Percentiles rank a stretch among this genome's conserved stretches.
These are phyloP conservation scores for Thereva nobilitata DNA, from an alignment of 2,888 invertebrate species.

Conservation along the genomic window DNA sequence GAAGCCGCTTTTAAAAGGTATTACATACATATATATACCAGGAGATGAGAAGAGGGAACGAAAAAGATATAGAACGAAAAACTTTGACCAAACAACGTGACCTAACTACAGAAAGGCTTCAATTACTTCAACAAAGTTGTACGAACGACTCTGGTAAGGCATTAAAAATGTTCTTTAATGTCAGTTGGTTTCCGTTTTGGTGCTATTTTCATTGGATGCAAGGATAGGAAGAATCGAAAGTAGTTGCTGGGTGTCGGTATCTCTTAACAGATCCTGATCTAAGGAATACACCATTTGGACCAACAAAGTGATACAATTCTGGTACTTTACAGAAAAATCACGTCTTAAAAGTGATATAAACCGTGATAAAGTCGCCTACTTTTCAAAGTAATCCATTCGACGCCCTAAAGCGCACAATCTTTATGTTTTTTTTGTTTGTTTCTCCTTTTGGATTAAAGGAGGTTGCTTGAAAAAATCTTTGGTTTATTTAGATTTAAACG, in stretches of 20 bases:
- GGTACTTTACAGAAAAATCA: constrained; percentile 27
- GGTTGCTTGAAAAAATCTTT: too few species aligned
- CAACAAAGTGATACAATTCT: constrained; percentile 27
- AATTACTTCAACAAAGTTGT: constrained; percentile 27
- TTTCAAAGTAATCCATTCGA: constrained; percentile 21
- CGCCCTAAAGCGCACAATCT: not conserved
- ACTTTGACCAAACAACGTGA: constrained; percentile 25
- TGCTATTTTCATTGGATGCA: not conserved
- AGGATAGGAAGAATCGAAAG: not conserved
- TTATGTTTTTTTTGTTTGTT: too few species aligned
- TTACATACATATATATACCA: not conserved
- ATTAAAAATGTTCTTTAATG: constrained; percentile 24
- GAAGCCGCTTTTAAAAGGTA: constrained; percentile 10
- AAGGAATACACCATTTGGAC: not conserved
- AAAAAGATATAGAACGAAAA: not conserved
- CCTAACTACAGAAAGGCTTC: constrained; percentile 14
- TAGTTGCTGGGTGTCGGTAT: not conserved
- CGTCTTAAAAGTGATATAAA: constrained; percentile 27
- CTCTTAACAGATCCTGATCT: constrained; percentile 1
- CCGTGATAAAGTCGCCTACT: constrained; percentile 23
- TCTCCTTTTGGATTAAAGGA: too few species aligned
- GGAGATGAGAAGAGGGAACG: not conserved
- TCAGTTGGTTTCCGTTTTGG: not conserved
- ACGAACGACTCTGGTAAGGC: constrained; percentile 1
- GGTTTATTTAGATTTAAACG: too few species aligned